Evolutionary conservation across 2,797 vertebrate species (phyloP), one percentile per base, ranked within the genome.

Genomic region (Phataginus tetradactyla): DNA sequence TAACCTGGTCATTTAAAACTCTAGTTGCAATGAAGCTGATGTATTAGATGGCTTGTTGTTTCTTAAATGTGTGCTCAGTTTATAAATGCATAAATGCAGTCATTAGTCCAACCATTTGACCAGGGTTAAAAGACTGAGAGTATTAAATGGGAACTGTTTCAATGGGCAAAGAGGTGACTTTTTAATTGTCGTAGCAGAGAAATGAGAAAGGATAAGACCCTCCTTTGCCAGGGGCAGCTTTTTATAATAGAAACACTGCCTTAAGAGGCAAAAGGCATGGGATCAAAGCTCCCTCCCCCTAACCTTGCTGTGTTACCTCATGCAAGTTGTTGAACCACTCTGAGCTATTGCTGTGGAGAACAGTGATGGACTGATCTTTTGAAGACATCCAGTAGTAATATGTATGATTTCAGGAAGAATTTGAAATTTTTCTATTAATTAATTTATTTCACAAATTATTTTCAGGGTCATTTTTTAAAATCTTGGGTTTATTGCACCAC

Each of bases 11-110:
- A 7, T 96, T 98, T 97, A 90, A 96, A 96, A 92, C 77, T 96
- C 96, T 86, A 64, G 68, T 71, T 74, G 49, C 86, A 93, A 8
- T 92, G 96, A 98, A 98, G 92, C 97, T 97, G 98, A 98, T 86
- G 80, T 96, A 94, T 94, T 97, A 93, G 88, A 97, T 98, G 96
- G 81, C 86, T 97, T 80, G 84, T 92, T 98, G 97, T 98, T 91
- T 74, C 7, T 77, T 29, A 85, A 98, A 99, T 98, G 96, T 96
- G 95, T 97, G 95, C 98, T 98, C 95, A 97, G 37, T 98, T 98
- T 97, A 98, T 98, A 96, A 97, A 97, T 97, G 97, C 97, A 98
- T 98, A 96, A 96, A 98, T 97, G 97, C 95, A 89, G 96, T 97
- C 98, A 98, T 98, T 98, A 98, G 96, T 91, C 95, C 87, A 96